A percentile compares a stretch with the other conserved stretches of the same genome.
phyloP scores from a whole-genome alignment of 2,797 vertebrate species.

The Pseudomugil gertrudae region DNA sequence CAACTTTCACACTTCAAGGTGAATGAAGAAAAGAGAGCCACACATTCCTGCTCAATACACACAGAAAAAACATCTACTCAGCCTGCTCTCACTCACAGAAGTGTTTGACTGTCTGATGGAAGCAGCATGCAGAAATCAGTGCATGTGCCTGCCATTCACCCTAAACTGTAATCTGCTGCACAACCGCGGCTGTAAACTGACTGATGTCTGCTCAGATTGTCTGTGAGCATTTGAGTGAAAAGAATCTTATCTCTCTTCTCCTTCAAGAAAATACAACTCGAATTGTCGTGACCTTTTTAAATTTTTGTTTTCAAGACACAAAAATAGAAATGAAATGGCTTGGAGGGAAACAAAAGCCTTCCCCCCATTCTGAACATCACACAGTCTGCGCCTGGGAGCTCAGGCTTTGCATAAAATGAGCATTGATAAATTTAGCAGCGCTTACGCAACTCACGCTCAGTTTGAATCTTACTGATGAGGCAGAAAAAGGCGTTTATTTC shows the following conservation, averaged over 20 bases:
- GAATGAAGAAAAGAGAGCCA: conserved; percentile 40
- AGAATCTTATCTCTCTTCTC: conserved; percentile 36
- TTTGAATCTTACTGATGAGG: conserved; percentile 83
- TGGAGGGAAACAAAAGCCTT: conserved; percentile 73
- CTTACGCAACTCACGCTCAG: conserved; percentile 80
- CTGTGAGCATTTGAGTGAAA: conserved; percentile 47
- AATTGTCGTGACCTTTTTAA: conserved; percentile 75
- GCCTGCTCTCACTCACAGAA: conserved; percentile 11
- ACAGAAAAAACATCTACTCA: conserved; percentile 54
- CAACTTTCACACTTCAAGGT: conserved; percentile 40
- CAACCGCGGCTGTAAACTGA: conserved; percentile 56
- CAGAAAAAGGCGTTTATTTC: conserved; percentile 73
- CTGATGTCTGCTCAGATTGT: conserved; percentile 65
- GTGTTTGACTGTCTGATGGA: conserved; percentile 27
- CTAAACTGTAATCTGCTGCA: conserved; percentile 56
- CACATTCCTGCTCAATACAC: conserved; percentile 40
- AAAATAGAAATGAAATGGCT: conserved; percentile 76
- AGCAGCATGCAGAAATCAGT: conserved; percentile 17
- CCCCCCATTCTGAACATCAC: conserved; percentile 60
- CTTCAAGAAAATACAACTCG: conserved; percentile 65
- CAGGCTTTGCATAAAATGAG: conserved; percentile 82
- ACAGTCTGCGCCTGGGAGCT: conserved; percentile 72
- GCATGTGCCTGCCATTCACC: conserved; percentile 56
- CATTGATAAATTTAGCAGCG: conserved; percentile 84
- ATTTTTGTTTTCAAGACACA: conserved; percentile 62